Evolutionary conservation across 30 jellyfish, hydroid and myxozoan species (phyloP).

Genomic region (Catostylus mosaicus): DNA sequence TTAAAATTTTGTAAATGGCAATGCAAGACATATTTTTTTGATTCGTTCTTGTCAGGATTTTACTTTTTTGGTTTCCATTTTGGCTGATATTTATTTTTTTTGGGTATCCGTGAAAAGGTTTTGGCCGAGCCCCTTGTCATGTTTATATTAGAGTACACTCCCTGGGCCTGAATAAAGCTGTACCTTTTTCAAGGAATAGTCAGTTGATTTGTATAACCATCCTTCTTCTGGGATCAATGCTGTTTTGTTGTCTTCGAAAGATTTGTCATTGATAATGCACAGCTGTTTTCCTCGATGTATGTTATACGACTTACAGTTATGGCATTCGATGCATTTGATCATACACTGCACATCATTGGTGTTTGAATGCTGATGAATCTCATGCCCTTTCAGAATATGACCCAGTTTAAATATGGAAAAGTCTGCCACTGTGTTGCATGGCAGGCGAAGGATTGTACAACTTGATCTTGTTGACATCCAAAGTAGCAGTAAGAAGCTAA

Average conservation of each 20-base stretch:
- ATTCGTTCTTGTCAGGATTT: background rate
- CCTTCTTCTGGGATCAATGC: background rate
- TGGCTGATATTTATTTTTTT: background rate
- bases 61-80: background rate
- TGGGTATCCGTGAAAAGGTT: too few relatives aligned
- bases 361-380: background rate
- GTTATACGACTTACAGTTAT: background rate
- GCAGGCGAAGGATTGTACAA: background rate
- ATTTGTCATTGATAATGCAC: background rate
- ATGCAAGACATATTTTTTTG: too few relatives aligned
- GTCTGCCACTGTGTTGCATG: conserved; percentile 18
- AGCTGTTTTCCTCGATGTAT: background rate
- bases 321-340: background rate
- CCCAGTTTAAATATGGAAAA: background rate
- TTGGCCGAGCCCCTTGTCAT: too few relatives aligned
- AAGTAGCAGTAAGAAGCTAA: background rate
- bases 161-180: background rate
- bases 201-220: conserved; percentile 17
- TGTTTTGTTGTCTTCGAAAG: background rate
- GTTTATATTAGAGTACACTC: too few relatives aligned
- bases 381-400: background rate
- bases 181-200: background rate
- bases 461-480: background rate
- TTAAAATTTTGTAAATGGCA: too few relatives aligned
- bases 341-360: conserved; percentile 19